Percentiles rank a stretch among this genome's conserved stretches.
Evolutionary conservation across 2,888 invertebrate genomes (phyloP).

Genomic region (Cephus runcator): DNA sequence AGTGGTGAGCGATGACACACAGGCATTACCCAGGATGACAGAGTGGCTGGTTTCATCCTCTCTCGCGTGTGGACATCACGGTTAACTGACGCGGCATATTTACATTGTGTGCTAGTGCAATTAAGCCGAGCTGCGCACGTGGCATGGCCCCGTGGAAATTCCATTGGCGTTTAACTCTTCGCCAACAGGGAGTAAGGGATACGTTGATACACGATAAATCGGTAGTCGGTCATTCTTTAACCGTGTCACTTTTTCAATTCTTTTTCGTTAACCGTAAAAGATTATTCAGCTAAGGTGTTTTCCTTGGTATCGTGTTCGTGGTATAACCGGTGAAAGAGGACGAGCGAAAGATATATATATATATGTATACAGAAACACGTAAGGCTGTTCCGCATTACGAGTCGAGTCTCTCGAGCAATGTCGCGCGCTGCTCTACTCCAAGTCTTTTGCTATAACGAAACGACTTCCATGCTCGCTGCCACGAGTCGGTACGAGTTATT

Average conservation of each 20-base stretch:
- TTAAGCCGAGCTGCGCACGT: constrained; percentile 42
- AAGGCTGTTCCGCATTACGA: neutral
- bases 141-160: neutral
- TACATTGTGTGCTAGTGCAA: constrained; percentile 61
- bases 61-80: constrained; percentile 43
- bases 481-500: neutral
- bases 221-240: neutral
- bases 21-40: constrained; percentile 54
- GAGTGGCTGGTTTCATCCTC: constrained; percentile 47
- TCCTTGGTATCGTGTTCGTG: neutral
- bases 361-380: neutral
- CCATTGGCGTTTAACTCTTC: neutral
- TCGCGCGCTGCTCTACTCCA: neutral
- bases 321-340: neutral
- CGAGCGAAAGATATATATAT: neutral
- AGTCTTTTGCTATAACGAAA: neutral
- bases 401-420: neutral
- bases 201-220: neutral
- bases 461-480: neutral
- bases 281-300: neutral
- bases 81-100: constrained; percentile 62
- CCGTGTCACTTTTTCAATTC: neutral
- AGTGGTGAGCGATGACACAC: constrained; percentile 50
- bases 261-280: neutral
- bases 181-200: neutral